Evolutionary conservation across 2,888 invertebrate species (phyloP).

Genomic region (Thymelicus sylvestris): DNA sequence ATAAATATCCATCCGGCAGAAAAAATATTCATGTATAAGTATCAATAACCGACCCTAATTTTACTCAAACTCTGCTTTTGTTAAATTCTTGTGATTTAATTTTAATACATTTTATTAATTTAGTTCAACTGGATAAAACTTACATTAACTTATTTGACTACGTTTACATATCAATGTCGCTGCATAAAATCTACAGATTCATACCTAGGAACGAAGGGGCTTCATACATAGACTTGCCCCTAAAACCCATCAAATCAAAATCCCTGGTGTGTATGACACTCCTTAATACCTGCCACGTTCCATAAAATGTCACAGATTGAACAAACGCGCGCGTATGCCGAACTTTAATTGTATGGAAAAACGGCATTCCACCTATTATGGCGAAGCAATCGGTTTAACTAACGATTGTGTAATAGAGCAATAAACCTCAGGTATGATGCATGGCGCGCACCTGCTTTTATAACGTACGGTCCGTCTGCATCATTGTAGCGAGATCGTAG

Average conservation of each 20-base stretch:
- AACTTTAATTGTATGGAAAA: conserved; percentile 59
- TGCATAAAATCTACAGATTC: no score
- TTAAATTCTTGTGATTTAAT: no score
- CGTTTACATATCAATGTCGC: no score
- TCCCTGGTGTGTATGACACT: background rate
- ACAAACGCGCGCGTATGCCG: conserved; percentile 28
- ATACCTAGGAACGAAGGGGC: no score
- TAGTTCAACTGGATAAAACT: no score
- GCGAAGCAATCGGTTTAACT: conserved; percentile 58
- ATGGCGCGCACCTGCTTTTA: conserved; percentile 17
- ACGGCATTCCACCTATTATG: conserved; percentile 55
- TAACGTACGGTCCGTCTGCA: background rate
- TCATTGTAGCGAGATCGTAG: background rate
- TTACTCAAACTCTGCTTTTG: no score
- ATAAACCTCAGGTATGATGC: conserved; percentile 61
- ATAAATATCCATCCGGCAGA: no score
- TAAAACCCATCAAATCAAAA: background rate
- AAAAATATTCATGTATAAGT: no score
- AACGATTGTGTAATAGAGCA: conserved; percentile 68
- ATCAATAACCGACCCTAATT: no score
- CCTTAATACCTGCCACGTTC: conserved; percentile 17
- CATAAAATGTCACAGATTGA: conserved; percentile 32
- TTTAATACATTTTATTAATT: no score
- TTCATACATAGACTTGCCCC: no score
- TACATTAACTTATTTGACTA: no score